phyloP scores from a whole-genome alignment of 2,797 vertebrate species.

The Distichodus sexfasciatus region DNA sequence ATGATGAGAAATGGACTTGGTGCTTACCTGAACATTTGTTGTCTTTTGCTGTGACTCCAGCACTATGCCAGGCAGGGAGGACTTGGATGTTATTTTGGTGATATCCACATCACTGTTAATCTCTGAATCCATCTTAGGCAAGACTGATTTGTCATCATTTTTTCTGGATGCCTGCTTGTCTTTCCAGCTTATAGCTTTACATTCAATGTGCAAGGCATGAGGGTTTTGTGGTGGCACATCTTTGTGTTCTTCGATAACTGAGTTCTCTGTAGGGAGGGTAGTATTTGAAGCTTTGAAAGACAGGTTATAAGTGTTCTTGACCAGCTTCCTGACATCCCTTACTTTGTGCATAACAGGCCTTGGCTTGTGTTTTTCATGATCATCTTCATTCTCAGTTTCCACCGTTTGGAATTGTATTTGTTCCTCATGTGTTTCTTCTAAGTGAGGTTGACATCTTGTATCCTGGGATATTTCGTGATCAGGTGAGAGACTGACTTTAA shows the following conservation, averaged over 20 bases:
- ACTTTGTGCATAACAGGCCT: constrained; percentile 79
- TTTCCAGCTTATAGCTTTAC: constrained; percentile 76
- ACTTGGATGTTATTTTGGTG: constrained; percentile 41
- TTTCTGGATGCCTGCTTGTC: constrained; percentile 51
- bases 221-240: constrained; percentile 48
- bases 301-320: constrained; percentile 86
- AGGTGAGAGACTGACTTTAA: constrained; percentile 59
- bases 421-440: constrained; percentile 12
- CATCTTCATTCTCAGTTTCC: constrained; percentile 40
- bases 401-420: background rate
- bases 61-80: constrained; percentile 1
- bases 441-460: constrained; percentile 21
- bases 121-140: constrained; percentile 28
- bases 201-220: constrained; percentile 76
- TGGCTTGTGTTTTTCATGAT: constrained; percentile 54
- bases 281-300: constrained; percentile 70
- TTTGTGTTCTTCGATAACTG: constrained; percentile 47
- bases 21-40: constrained; percentile 15
- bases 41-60: constrained; percentile 43
- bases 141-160: constrained; percentile 49
- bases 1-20: background rate
- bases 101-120: constrained; percentile 35
- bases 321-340: constrained; percentile 85
- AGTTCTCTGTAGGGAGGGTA: constrained; percentile 30
- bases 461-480: constrained; percentile 57